Evolutionary conservation across 2,888 invertebrate species (phyloP).

Genomic region (Trichogramma dendrolimi): DNA sequence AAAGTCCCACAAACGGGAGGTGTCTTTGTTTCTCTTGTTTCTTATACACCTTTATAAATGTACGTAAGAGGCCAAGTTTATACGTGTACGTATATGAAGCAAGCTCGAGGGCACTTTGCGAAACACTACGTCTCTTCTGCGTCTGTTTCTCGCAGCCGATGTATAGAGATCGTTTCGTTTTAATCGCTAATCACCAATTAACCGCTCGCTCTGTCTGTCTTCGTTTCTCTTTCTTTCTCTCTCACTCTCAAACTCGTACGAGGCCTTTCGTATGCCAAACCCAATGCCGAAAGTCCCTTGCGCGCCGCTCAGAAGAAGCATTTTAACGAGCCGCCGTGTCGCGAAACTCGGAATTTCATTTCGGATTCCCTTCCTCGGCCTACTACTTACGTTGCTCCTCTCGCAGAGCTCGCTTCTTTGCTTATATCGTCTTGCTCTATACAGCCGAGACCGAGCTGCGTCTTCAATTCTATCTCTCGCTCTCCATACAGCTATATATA

Average conservation of each 20-base stretch:
- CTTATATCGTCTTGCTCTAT: conserved; percentile 15
- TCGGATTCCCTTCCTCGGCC: conserved; percentile 33
- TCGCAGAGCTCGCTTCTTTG: conserved; percentile 18
- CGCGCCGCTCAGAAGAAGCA: conserved; percentile 40
- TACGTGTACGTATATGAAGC: no score
- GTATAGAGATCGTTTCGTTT: conserved; percentile 47
- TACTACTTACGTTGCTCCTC: conserved; percentile 21
- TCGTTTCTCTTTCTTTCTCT: not conserved
- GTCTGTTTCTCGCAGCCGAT: no score
- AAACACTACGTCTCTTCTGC: no score
- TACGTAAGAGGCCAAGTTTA: no score
- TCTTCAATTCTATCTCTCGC: conserved; percentile 24
- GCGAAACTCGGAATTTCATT: conserved; percentile 49
- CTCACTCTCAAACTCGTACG: conserved; percentile 20
- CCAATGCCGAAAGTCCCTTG: conserved; percentile 31
- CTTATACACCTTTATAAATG: no score
- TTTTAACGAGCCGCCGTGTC: conserved; percentile 53
- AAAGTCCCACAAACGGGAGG: no score
- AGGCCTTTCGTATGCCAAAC: conserved; percentile 48
- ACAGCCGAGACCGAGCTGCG: conserved; percentile 26
- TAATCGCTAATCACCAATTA: conserved; percentile 54
- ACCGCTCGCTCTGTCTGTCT: conserved; percentile 31
- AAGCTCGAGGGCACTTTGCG: no score
- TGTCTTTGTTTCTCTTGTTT: no score
- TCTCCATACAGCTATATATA: conserved; percentile 6